A percentile compares a stretch with the other conserved stretches of the same genome.
Evolutionary conservation across 2,797 vertebrate genomes (phyloP).

Genomic region (Lutjanus campechanus): DNA sequence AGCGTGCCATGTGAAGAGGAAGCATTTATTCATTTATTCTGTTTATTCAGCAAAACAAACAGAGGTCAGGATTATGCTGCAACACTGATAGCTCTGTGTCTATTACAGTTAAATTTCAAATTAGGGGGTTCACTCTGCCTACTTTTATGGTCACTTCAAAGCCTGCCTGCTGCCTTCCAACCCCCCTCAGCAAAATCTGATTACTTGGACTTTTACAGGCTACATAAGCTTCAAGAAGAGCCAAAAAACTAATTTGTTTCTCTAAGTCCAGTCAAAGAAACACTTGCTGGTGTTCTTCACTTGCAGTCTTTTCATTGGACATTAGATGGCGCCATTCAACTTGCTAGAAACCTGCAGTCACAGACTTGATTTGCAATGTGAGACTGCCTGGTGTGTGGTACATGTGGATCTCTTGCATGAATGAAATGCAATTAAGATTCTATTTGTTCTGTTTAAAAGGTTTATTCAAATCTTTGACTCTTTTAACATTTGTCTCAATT

Average conservation of each 20-base stretch:
- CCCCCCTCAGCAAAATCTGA: conserved; percentile 61
- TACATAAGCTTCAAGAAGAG: conserved; percentile 47
- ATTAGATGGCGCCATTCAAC: conserved; percentile 86
- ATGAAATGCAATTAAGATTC: conserved; percentile 65
- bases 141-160: conserved; percentile 81
- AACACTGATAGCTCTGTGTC: conserved; percentile 76
- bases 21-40: conserved; percentile 82
- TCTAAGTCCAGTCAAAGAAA: conserved; percentile 39
- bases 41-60: conserved; percentile 85
- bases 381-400: conserved; percentile 60
- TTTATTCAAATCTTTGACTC: conserved; percentile 45
- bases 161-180: conserved; percentile 46
- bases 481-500: conserved; percentile 45
- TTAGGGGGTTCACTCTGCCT: conserved; percentile 72
- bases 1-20: conserved; percentile 57
- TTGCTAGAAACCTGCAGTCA: conserved; percentile 67
- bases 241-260: conserved; percentile 53
- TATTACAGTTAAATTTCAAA: conserved; percentile 81
- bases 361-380: conserved; percentile 37
- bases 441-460: conserved; percentile 56
- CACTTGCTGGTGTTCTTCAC: background rate
- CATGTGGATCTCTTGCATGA: conserved; percentile 57
- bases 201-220: conserved; percentile 60
- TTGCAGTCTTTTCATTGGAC: conserved; percentile 56
- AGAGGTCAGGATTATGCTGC: conserved; percentile 77